Base-by-base conservation (phyloP, 2,113 vertebrate genomes). In the Xyliphius kryptos region DNA sequence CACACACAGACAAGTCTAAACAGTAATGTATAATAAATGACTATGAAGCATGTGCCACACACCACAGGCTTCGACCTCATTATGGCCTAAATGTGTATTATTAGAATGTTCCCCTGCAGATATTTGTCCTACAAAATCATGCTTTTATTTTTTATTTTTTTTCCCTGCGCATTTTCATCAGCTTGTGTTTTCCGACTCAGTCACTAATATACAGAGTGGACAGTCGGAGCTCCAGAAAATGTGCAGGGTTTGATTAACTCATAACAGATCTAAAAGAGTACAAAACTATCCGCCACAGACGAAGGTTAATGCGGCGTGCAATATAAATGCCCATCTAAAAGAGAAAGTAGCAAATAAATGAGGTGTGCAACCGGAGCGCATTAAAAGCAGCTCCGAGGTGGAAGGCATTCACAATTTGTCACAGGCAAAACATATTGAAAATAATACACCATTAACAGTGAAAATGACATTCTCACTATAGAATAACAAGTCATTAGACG, bases 11-110 rank as follows among this genome's bases (percentile, higher is more conserved):
- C 48, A 13, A 50, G 50, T 19, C 59, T 59, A 43, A 68, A 60
- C 44, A 49, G 49, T 56, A 37, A 72, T 72, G 66, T 54, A 72
- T 68, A 68, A 72, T 68, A 59, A 68, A 68, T 68, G 66, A 72
- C 38, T 19, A 17, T 22, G 38, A 32, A 20, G 53, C 13, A 1
- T 15, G 47, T 5, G 48, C 61, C 63, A 68, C 70, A 63, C 51
- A 20, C 53, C 46, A 55, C 8, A 40, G 38, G 51, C 71, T 65
- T 73, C 65, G 61, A 69, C 68, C 50, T 50, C 38, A 16, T 69
- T 50, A 69, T 61, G 60, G 38, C 51, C 44, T 63, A 69, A 73
- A 73, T 26, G 51, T 57, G 53, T 61, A 21, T 68, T 64, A 56
- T 71, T 68, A 55, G 36, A 26, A 17, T 22, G 19, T 41, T 20